Evolutionary conservation across 1,140 invertebrate genomes (phyloP), one percentile per base, ranked within the genome.

Genomic region (Drepana arcuata): DNA sequence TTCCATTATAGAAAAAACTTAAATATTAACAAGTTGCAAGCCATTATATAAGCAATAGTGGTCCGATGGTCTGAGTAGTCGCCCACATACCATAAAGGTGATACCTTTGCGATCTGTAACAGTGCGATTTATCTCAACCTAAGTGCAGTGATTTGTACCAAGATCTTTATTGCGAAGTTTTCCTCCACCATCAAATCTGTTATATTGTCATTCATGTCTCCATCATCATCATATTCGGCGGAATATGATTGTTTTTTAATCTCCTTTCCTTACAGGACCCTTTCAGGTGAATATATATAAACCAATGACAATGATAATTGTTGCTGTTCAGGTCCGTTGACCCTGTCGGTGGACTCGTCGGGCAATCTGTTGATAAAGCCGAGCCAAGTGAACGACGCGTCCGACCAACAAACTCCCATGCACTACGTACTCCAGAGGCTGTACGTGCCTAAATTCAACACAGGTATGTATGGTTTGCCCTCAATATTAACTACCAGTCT

Each of bases 401-500:
- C 10, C n/a, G 58, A 63, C 23, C 34, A 58, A 3, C 47, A 57
- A 1, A 25, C 57, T 10, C 60, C 64, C 3, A 34, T 78, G 21
- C 77, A 82, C 13, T 81, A 73, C 48, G 70, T 83, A 1, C 34
- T 83, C 29, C 78, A 81, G 35, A 46, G 69, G 26, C 50, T 84
- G 0, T 81, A 80, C 41, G 65, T 83, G 41, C 77, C 80, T 4
- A 56, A 65, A 4, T 65, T 60, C 24, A 63, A 32, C 35, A 34
- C 70, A 14, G 75, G 78, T 84, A 34, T 9, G 4, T 9, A 21
- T 5, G 4, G 4, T 9, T 5, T 21, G 9, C 18, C 9, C 18
- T 21, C 4, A 21, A 21, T 4, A 5, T 21, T 5, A 5, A 21
- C 18, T 21, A 21, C 18, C 9, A 21, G 4, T 21, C 9, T 21